Base-by-base conservation (phyloP, 2,888 invertebrate genomes). In the Penaeus monodon region DNA sequence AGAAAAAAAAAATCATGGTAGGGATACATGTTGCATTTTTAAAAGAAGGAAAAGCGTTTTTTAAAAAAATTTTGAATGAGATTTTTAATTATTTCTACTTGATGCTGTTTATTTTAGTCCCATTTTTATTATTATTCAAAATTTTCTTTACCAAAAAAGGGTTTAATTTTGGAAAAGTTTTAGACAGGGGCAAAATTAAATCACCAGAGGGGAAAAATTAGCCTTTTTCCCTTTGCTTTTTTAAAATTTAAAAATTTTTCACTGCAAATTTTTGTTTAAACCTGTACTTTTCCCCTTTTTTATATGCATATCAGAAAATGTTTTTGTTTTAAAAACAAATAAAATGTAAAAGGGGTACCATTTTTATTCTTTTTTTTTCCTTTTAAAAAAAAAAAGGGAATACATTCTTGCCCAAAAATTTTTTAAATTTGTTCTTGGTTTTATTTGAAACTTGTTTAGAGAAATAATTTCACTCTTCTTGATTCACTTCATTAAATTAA, bases 241-340 rank as follows among this genome's bases (percentile, higher is more conserved):
- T 78, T 78, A 65, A 83, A 79, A 87, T 79, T 49, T n/a, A n/a
- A 70, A 68, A 78, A 73, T 70, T 77, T 73, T 81, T 14, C n/a
- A 79, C 79, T 70, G 74, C 86, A 87, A 74, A 85, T 85, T 85
- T 79, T 83, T 86, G 78, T 83, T 87, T 87, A 87, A 88, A n/a
- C n/a, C 83, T 76, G 84, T 74, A 88, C 76, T 88, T 84, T 88
- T 88, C 88, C 88, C n/a, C n/a, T n/a, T 84, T 88, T 88, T 88
- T 88, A 84, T 88, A 88, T 86, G 86, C 86, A 86, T 84, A 88
- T 88, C 88, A 88, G 76, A 73, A 73, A 78, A 87, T 81, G 73
- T 79, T 87, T 87, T 79, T 87, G 86, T 83, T 87, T 83, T 83
- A n/a, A n/a, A n/a, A 82, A 83, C 78, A 79, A 85, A 83, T 83